Evolutionary conservation across 2,888 invertebrate species (phyloP).

Genomic region (Eristalinus aeneus): DNA sequence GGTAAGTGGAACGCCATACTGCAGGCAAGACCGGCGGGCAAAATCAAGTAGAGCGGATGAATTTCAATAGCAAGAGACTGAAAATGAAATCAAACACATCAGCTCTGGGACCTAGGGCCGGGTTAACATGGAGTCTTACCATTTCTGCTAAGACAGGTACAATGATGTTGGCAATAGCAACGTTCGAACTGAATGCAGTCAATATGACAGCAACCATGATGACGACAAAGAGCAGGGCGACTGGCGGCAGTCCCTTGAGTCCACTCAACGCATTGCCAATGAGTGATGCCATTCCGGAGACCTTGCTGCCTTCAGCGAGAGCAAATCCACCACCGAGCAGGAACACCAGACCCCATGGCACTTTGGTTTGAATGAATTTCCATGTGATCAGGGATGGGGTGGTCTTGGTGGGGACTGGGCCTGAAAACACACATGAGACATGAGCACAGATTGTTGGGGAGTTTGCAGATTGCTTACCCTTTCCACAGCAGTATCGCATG

Average conservation of each 20-base stretch:
- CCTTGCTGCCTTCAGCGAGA: constrained; percentile 91
- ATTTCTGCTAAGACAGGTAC: constrained; percentile 91
- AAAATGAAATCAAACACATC: constrained; percentile 23
- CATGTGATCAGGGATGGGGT: constrained; percentile 90
- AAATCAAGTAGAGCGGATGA: constrained; percentile 94
- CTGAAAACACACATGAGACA: constrained; percentile 52
- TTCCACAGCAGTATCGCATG: constrained; percentile 84
- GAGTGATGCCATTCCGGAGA: constrained; percentile 88
- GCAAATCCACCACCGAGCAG: constrained; percentile 96
- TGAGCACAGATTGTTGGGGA: neutral
- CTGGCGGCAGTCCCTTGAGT: constrained; percentile 84
- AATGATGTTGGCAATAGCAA: constrained; percentile 94
- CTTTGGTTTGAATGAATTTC: constrained; percentile 91
- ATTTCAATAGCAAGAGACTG: constrained; percentile 87
- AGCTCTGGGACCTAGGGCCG: neutral
- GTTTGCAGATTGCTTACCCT: constrained; percentile 63
- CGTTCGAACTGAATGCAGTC: constrained; percentile 95
- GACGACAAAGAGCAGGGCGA: constrained; percentile 87
- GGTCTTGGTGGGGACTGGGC: constrained; percentile 82
- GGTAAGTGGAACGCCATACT: constrained; percentile 97
- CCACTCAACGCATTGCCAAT: constrained; percentile 87
- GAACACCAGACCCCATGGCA: constrained; percentile 95
- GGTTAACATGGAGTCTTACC: constrained; percentile 80
- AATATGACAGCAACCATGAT: constrained; percentile 88
- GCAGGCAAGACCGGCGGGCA: constrained; percentile 93